Conservation (phyloP, 2,888 invertebrate genomes). For the Strigamia transsilvanica region DNA sequence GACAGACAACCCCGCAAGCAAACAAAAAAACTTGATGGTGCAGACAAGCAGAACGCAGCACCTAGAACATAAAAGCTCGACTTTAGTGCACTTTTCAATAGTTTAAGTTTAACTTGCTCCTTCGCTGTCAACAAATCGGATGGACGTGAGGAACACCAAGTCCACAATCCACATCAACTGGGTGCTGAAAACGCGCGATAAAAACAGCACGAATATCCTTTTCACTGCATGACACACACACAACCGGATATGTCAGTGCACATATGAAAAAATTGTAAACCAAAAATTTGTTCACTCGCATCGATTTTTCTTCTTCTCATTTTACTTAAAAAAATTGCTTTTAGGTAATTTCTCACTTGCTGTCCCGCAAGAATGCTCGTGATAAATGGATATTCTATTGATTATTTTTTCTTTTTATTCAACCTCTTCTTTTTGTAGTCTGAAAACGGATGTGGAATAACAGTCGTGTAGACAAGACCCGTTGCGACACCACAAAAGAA, state of each 20-base stretch:
- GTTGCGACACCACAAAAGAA: slow-evolving; percentile 8
- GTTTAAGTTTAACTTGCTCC: not conserved
- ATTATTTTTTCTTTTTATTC: not conserved
- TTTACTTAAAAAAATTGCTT: not conserved
- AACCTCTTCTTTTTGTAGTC: not conserved
- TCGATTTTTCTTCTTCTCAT: not conserved
- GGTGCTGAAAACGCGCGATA: not conserved
- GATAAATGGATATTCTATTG: not conserved
- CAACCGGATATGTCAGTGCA: not conserved
- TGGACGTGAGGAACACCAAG: not conserved
- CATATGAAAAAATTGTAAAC: not conserved
- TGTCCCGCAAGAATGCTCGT: not conserved
- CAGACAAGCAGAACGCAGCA: too few relatives aligned
- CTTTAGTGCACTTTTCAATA: too few relatives aligned
- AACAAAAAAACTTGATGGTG: too few relatives aligned
- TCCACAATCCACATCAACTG: not conserved
- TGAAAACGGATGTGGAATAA: slow-evolving; percentile 2
- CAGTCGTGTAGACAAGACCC: slow-evolving; percentile 8
- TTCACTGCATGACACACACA: not conserved
- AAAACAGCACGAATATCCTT: not conserved
- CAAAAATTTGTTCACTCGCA: not conserved
- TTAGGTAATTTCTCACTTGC: slow-evolving; percentile 1
- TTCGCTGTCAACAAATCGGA: not conserved
- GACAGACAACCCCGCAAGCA: not conserved
- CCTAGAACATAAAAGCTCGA: too few relatives aligned